Percentiles rank a stretch among this genome's conserved stretches.
Conservation (phyloP, 2,888 invertebrate genomes). For the Autographa gamma region DNA sequence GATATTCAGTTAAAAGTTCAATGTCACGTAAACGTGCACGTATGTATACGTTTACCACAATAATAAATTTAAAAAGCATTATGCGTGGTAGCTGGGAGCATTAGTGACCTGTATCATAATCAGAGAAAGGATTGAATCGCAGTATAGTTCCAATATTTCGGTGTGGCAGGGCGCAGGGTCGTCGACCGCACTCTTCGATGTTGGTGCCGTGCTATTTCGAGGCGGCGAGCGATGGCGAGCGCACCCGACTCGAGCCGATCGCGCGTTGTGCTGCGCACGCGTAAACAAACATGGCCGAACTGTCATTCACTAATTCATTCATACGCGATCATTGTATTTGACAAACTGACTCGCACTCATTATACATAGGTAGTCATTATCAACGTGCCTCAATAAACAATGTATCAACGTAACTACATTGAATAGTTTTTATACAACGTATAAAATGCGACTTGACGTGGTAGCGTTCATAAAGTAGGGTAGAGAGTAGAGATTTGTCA, state of each 20-base stretch:
- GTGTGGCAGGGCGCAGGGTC: slow-evolving; percentile 84
- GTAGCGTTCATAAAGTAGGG: slow-evolving; percentile 5
- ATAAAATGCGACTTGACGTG: slow-evolving; percentile 26
- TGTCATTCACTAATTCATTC: slow-evolving; percentile 89
- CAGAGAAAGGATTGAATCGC: slow-evolving; percentile 78
- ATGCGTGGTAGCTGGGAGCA: slow-evolving; percentile 50
- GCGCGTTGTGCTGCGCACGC: slow-evolving; percentile 78
- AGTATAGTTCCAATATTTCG: slow-evolving; percentile 85
- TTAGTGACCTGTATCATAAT: slow-evolving; percentile 70
- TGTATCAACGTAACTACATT: slow-evolving; percentile 42
- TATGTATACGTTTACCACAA: slow-evolving; percentile 14
- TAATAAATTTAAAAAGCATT: slow-evolving; percentile 48
- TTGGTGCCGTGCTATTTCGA: slow-evolving; percentile 87
- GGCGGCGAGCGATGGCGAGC: slow-evolving; percentile 78
- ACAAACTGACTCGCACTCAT: slow-evolving; percentile 78
- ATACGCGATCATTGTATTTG: slow-evolving; percentile 84
- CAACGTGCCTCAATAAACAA: slow-evolving; percentile 56
- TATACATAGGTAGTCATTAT: slow-evolving; percentile 49
- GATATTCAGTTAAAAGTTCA: neutral
- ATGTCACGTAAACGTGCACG: neutral
- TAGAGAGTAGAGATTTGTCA: neutral
- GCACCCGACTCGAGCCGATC: slow-evolving; percentile 78
- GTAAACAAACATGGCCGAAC: slow-evolving; percentile 88
- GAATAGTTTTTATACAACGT: slow-evolving; percentile 41
- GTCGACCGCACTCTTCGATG: slow-evolving; percentile 84